Conservation (phyloP, 2,888 invertebrate species). For the Tachina grossa region DNA sequence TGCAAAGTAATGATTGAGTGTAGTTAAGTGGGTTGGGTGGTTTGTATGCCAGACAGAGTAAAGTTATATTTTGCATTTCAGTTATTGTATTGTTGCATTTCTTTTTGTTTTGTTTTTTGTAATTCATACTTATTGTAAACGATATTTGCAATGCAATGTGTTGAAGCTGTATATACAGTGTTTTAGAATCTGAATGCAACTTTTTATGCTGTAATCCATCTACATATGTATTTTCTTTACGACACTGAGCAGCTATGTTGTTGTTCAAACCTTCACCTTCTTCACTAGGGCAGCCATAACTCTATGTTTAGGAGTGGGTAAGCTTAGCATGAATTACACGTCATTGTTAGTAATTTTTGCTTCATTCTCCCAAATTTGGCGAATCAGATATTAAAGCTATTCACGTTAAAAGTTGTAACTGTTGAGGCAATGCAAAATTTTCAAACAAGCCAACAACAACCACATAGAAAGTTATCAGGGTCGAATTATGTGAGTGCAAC, state of each 20-base stretch:
- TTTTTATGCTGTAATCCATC: background rate
- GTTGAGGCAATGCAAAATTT: too few relatives aligned
- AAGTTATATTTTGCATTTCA: conserved; percentile 61
- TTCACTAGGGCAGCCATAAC: background rate
- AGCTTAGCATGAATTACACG: too few relatives aligned
- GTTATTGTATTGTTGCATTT: conserved; percentile 23
- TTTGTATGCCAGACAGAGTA: conserved; percentile 49
- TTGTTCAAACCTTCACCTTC: too few relatives aligned
- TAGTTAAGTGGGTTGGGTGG: background rate
- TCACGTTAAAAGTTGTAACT: too few relatives aligned
- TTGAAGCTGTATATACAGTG: conserved; percentile 1
- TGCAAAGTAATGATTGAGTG: background rate
- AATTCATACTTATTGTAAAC: background rate
- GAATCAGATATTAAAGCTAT: too few relatives aligned
- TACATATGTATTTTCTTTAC: background rate
- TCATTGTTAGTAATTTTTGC: too few relatives aligned
- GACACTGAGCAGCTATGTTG: background rate
- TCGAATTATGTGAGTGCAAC: too few relatives aligned
- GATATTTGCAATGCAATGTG: conserved; percentile 13
- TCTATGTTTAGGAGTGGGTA: background rate
- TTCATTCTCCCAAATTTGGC: too few relatives aligned
- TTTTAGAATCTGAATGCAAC: conserved; percentile 6
- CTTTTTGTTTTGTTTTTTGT: background rate
- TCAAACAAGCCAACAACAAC: too few relatives aligned
- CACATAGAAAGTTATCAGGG: too few relatives aligned